Conservation (phyloP, 2,113 vertebrate species). For the Gallinago jamesoni region DNA sequence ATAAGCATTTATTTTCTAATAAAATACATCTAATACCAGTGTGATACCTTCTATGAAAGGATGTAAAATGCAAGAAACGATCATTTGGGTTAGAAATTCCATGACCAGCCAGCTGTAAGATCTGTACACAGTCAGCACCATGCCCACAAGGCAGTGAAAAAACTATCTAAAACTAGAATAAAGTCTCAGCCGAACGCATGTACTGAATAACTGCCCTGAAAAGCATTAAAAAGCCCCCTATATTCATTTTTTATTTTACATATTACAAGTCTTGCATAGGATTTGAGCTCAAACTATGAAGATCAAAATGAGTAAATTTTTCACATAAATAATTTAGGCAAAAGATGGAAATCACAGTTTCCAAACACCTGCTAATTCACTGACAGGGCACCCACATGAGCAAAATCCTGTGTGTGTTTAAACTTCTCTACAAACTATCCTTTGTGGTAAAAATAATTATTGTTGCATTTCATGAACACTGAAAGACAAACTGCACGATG, state of each 20-base stretch:
- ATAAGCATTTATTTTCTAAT: background rate
- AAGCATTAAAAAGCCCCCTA: fast-evolving
- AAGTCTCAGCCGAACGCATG: fast-evolving
- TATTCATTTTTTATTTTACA: background rate
- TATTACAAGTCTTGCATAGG: background rate
- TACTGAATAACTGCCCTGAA: background rate
- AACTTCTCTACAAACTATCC: background rate
- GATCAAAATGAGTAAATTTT: background rate
- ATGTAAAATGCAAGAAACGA: background rate
- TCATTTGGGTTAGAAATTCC: background rate
- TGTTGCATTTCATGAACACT: fast-evolving
- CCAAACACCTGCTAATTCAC: background rate
- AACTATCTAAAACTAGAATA: background rate
- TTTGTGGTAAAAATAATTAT: background rate
- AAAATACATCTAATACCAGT: background rate
- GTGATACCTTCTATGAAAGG: background rate
- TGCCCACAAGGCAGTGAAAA: background rate
- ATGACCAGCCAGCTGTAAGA: background rate
- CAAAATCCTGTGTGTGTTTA: background rate
- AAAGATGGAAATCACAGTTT: background rate
- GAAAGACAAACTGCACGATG: background rate
- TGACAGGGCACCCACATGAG: background rate
- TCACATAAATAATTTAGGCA: background rate
- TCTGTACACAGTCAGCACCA: fast-evolving
- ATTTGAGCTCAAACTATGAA: background rate